These are phyloP conservation scores for Smittia sp. DNA, from an alignment of 2,888 invertebrate genomes.

Conservation along the genomic window DNA sequence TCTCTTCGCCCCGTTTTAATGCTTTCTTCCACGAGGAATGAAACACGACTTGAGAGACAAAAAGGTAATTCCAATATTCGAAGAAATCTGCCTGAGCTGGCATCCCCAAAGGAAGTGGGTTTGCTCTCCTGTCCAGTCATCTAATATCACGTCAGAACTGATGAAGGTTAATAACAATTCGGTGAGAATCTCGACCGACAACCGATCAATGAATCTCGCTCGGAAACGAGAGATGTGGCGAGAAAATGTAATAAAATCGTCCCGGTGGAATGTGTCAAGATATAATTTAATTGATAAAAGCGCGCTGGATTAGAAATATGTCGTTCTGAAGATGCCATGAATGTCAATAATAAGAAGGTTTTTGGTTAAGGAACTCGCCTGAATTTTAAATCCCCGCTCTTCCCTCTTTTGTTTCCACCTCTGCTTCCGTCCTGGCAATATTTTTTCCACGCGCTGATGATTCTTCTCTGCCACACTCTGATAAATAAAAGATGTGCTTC, in stretches of 20 bases:
- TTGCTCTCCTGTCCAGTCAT: conserved; percentile 9
- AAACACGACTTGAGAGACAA: neutral
- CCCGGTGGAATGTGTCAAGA: conserved; percentile 40
- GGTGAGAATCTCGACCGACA: neutral
- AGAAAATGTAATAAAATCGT: conserved; percentile 29
- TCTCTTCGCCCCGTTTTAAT: neutral
- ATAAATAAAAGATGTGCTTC: conserved; percentile 38
- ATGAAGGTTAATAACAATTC: conserved; percentile 39
- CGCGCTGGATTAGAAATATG: conserved; percentile 31
- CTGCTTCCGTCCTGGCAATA: neutral
- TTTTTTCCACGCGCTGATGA: neutral
- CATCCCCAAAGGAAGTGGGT: conserved; percentile 40
- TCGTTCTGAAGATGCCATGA: neutral
- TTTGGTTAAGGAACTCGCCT: no score
- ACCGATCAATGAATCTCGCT: neutral
- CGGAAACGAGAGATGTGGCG: neutral
- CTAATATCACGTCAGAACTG: conserved; percentile 40
- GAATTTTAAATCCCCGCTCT: no score
- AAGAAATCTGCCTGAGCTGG: neutral
- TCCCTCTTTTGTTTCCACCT: neutral
- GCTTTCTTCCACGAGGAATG: neutral
- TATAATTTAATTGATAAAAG: conserved; percentile 41
- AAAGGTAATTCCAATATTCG: neutral
- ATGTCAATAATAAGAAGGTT: conserved; percentile 12
- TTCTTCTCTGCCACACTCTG: neutral